These are phyloP conservation scores for Gallirallus australis DNA, from an alignment of 2,797 vertebrate genomes.

Conservation along the genomic window DNA sequence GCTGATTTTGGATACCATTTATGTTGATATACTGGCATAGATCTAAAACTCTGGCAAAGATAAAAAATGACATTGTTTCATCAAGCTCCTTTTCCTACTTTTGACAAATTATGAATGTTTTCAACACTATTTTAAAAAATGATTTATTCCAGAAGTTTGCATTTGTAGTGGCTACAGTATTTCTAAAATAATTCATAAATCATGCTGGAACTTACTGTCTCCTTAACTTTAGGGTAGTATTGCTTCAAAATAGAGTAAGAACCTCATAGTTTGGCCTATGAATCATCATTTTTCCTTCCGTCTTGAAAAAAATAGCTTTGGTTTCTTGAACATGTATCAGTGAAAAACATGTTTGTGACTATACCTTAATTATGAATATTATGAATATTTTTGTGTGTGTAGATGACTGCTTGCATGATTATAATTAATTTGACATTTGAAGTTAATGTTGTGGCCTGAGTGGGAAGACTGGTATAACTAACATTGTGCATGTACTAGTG, in stretches of 20 bases:
- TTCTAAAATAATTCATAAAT: background rate
- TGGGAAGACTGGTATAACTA: background rate
- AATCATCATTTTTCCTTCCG: background rate
- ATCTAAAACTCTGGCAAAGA: background rate
- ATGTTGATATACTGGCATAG: background rate
- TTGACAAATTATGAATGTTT: background rate
- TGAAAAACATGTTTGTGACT: background rate
- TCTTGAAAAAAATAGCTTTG: background rate
- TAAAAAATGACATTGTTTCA: background rate
- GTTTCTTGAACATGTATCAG: background rate
- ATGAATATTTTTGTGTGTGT: background rate
- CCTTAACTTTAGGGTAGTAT: background rate
- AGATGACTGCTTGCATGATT: background rate
- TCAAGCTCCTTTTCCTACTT: background rate
- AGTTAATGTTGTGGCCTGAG: background rate
- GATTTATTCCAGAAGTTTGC: background rate
- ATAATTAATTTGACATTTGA: background rate
- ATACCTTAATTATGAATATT: background rate
- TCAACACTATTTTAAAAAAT: background rate
- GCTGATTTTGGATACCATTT: background rate
- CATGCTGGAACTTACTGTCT: background rate
- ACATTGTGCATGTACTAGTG: background rate
- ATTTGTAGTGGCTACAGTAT: background rate
- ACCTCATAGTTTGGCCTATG: background rate
- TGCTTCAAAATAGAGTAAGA: background rate